Base-by-base conservation (phyloP, 2,797 vertebrate species). In the Parotocinclus haroldoi region DNA sequence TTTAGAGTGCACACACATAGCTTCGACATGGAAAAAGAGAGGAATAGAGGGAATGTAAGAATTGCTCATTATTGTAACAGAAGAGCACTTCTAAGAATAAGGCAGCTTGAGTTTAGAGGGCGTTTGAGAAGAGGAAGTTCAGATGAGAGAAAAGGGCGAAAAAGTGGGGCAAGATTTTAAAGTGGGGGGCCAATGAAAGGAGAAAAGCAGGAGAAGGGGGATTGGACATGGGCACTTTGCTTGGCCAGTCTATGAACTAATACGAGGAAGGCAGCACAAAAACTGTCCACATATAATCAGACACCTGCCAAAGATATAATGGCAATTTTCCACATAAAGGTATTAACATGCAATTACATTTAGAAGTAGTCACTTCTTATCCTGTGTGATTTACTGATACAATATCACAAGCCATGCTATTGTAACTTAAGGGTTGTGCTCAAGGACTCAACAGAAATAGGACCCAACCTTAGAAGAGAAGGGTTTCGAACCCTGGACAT, bases 31-130 rank as follows among this genome's bases (percentile, higher is more conserved):
- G n/a, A 63, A 64, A n/a, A n/a, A n/a, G 61, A 58, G 37, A 66
- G 75, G 81, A 80, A 82, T 78, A 76, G 81, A 60, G 80, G 58
- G 66, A 60, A 67, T 70, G 72, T 70, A 67, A 72, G 66, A 65
- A 58, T 66, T 78, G 51, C 78, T 71, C 60, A 71, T 69, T 68
- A 40, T 54, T 58, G 69, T 74, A 78, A 64, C 37, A 80, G 76
- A 72, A 56, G 58, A 37, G 19, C 75, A 58, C 38, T 40, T 5
- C n/a, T n/a, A n/a, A n/a, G n/a, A n/a, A n/a, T n/a, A n/a, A n/a
- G n/a, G n/a, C n/a, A n/a, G n/a, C n/a, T n/a, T n/a, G n/a, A n/a
- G n/a, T n/a, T 1, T 58, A 63, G 18, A 53, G 36, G 52, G 53
- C 42, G 52, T 1, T 11, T 13, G 57, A 6, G 46, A 76, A 58